A percentile compares a stretch with the other conserved stretches of the same genome.
These are phyloP conservation scores for Dendroctonus ponderosae DNA, from an alignment of 1,140 invertebrate genomes.

Conservation along the genomic window DNA sequence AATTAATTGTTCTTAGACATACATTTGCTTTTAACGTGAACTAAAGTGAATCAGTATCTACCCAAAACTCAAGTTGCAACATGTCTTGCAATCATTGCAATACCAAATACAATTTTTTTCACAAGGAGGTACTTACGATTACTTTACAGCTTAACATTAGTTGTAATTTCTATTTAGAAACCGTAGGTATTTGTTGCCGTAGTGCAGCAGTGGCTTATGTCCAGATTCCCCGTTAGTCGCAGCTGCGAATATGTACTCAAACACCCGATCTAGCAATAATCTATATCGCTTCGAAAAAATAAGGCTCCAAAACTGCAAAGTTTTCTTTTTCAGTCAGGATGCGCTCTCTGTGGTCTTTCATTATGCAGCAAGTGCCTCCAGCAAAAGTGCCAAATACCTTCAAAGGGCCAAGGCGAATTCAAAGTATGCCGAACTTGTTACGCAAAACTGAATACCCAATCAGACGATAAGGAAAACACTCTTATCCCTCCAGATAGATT, in stretches of 20 bases:
- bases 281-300: background rate
- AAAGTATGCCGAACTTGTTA: slow-evolving; percentile 52
- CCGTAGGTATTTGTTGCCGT: too few relatives aligned
- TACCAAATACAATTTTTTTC: slow-evolving; percentile 55
- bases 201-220: too few relatives aligned
- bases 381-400: slow-evolving; percentile 48
- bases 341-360: slow-evolving; percentile 62
- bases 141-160: background rate
- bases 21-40: too few relatives aligned
- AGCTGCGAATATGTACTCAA: too few relatives aligned
- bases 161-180: too few relatives aligned
- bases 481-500: slow-evolving; percentile 54
- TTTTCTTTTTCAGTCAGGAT: slow-evolving; percentile 55
- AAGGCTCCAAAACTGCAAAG: background rate
- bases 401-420: slow-evolving; percentile 49
- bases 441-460: slow-evolving; percentile 38
- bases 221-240: too few relatives aligned
- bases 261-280: background rate
- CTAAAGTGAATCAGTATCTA: too few relatives aligned
- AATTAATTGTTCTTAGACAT: too few relatives aligned
- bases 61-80: too few relatives aligned
- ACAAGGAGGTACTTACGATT: slow-evolving; percentile 53
- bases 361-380: slow-evolving; percentile 64
- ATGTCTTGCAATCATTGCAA: slow-evolving; percentile 56
- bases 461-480: slow-evolving; percentile 27